phyloP scores from a whole-genome alignment of 1,140 invertebrate genomes.

The Zaprionus taronus region DNA sequence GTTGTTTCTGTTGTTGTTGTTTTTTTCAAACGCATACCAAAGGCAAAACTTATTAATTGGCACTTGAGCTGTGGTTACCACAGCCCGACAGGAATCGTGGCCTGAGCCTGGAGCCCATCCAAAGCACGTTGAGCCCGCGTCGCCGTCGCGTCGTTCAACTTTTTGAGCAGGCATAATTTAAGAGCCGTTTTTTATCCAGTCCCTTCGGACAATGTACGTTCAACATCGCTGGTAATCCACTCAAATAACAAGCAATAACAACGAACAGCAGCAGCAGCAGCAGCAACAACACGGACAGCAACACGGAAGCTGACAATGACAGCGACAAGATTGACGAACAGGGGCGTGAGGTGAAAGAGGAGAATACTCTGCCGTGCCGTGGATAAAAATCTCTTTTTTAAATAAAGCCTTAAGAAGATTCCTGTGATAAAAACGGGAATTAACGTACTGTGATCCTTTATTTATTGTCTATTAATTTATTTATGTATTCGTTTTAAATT shows the following conservation, averaged over 20 bases:
- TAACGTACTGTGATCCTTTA: neutral
- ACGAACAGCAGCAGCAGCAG: slow-evolving; percentile 34
- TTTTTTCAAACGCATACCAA: slow-evolving; percentile 59
- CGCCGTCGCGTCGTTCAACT: slow-evolving; percentile 64
- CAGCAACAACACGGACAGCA: slow-evolving; percentile 40
- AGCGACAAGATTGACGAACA: slow-evolving; percentile 43
- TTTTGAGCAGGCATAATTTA: slow-evolving; percentile 79
- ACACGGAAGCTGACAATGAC: slow-evolving; percentile 42
- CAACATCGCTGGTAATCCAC: slow-evolving; percentile 70
- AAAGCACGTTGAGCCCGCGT: slow-evolving; percentile 25
- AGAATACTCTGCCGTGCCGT: slow-evolving; percentile 48
- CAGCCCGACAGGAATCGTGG: slow-evolving; percentile 13
- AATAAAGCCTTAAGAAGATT: neutral
- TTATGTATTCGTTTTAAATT: neutral
- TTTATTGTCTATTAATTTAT: neutral
- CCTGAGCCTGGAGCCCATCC: slow-evolving; percentile 11
- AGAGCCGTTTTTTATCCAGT: slow-evolving; percentile 47
- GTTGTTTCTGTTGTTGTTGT: slow-evolving; percentile 21
- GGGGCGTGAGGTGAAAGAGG: slow-evolving; percentile 19
- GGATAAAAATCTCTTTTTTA: neutral
- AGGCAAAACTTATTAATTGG: slow-evolving; percentile 80
- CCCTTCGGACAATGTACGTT: slow-evolving; percentile 64
- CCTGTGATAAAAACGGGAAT: neutral
- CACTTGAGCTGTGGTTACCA: slow-evolving; percentile 74
- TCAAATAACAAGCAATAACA: slow-evolving; percentile 57